Base-by-base conservation (phyloP, 2,113 vertebrate species). In the Rhea americana region DNA sequence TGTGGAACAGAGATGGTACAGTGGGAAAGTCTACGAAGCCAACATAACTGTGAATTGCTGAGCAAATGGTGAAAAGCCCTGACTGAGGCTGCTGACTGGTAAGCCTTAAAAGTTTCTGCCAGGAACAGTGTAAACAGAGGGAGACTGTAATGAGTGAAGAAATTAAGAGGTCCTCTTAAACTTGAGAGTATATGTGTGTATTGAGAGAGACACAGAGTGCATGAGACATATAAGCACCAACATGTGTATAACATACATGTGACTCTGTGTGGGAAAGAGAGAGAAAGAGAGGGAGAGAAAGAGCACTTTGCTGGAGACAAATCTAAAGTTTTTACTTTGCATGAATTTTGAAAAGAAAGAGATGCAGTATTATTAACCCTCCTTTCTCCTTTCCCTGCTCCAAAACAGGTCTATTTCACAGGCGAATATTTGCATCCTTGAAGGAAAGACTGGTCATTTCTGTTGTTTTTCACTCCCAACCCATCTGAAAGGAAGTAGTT, bases 51-150 rank as follows among this genome's bases (percentile, higher is more conserved):
- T 5, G 39, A 96, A 95, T 55, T 92, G 87, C 93, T 92, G 86
- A 92, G 72, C n/a, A 91, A 96, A 94, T 72, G 48, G 41, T 89
- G 90, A 90, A 94, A 95, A 91, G 59, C 39, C 21, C 35, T 85
- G 79, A 87, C 87, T 59, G 51, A 83, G 81, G 66, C 43, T 93
- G 82, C 87, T 39, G 58, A 91, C 81, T 93, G 87, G 90, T 94
- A 50, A 80, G 62, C 86, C 85, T 89, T 93, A 43, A 81, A 97
- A 93, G 37, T 95, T 96, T 94, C 81, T 97, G 90, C 88, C 87
- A 95, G 90, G 37, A 94, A 89, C 51, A 35, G 47, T 68, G 82
- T 92, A 93, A 91, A 59, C 93, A 83, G 89, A 90, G 12, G 65
- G n/a, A 65, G 68, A 94, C 82, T 48, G 47, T 70, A 93, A 67